phyloP scores from a whole-genome alignment of 1,140 invertebrate species.

The Brachionus paranguensis region DNA sequence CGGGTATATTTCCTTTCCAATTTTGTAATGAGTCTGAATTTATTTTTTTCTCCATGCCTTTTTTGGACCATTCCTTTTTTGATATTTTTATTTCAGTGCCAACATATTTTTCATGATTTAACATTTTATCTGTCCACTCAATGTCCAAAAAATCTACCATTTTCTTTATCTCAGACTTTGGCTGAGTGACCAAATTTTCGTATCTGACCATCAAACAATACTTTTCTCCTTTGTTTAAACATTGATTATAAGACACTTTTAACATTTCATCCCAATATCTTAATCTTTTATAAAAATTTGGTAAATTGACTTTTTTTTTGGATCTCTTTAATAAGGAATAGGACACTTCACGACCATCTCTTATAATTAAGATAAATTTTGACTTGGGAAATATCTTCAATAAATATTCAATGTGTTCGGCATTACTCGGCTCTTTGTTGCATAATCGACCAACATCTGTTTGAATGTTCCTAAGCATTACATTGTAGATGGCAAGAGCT shows the following conservation, averaged over 20 bases:
- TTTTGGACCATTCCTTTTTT: not conserved
- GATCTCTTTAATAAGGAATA: not conserved
- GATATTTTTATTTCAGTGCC: not conserved
- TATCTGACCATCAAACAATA: not conserved
- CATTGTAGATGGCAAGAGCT: constrained; percentile 60
- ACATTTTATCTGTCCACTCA: not conserved
- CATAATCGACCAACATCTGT: not conserved
- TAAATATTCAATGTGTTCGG: not conserved
- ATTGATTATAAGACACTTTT: not conserved
- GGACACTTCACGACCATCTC: not conserved
- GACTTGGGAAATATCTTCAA: not conserved
- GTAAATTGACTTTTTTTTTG: not conserved
- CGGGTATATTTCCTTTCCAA: not conserved
- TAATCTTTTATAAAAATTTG: not conserved
- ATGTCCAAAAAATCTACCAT: not conserved
- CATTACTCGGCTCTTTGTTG: not conserved
- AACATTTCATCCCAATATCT: not conserved
- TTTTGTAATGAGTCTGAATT: not conserved
- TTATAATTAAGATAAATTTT: constrained; percentile 8
- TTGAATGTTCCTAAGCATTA: not conserved
- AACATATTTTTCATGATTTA: not conserved
- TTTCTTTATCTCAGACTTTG: not conserved
- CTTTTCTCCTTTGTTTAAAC: not conserved
- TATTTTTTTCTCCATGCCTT: not conserved
- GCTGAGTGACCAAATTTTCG: not conserved